Conservation (phyloP, 2,113 vertebrate species). For the Albula goreensis region DNA sequence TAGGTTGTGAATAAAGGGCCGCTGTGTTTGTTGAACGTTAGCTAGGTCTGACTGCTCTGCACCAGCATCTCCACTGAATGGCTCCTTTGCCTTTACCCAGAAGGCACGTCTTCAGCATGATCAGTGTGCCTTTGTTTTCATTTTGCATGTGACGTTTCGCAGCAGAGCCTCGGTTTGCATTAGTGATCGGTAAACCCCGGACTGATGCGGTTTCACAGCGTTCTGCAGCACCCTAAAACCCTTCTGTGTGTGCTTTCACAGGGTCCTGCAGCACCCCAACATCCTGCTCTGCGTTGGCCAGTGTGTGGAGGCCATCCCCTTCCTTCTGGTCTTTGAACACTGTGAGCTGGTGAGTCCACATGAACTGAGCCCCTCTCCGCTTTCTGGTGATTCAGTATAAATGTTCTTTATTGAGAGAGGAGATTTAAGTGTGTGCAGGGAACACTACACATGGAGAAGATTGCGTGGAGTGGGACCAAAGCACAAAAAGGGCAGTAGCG, state of each 20-base stretch:
- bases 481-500: too few species aligned
- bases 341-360: conserved; percentile 88
- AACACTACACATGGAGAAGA: not conserved
- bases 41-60: not conserved
- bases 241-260: conserved; percentile 56
- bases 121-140: not conserved
- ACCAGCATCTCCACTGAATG: not conserved
- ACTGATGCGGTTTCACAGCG: not conserved
- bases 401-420: not conserved
- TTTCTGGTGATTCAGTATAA: too few species aligned
- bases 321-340: conserved; percentile 92
- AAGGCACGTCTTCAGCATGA: not conserved
- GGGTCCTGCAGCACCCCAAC: conserved; percentile 87
- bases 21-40: not conserved
- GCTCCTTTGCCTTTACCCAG: not conserved
- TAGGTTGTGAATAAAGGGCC: not conserved
- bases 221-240: conserved; percentile 85
- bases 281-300: conserved; percentile 91
- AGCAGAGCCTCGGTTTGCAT: not conserved
- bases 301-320: conserved; percentile 91
- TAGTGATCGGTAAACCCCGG: not conserved
- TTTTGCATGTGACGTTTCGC: not conserved
- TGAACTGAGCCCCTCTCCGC: not conserved
- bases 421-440: not conserved
- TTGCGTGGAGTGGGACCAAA: not conserved